phyloP scores from a whole-genome alignment of 2,888 invertebrate genomes.

The Alloplasta piceator region DNA sequence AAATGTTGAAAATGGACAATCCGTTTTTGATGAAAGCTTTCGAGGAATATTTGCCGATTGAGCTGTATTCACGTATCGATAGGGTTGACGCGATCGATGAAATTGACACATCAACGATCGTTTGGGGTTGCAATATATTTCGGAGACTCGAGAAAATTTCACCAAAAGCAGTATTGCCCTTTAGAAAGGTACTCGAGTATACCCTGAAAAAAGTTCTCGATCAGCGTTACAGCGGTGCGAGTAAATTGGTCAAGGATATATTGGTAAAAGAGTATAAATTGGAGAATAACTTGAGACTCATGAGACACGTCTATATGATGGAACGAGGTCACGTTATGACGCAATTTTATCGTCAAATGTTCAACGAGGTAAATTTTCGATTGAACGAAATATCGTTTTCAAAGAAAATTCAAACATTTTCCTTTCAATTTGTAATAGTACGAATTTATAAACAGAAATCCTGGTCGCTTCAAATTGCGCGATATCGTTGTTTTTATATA shows the following conservation, averaged over 20 bases:
- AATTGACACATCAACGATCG: constrained; percentile 23
- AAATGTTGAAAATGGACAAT: constrained; percentile 77
- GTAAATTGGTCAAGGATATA: constrained; percentile 84
- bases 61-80: constrained; percentile 66
- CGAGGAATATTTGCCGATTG: constrained; percentile 79
- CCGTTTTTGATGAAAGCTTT: constrained; percentile 84
- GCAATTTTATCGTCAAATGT: constrained; percentile 84
- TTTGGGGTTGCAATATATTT: constrained; percentile 65
- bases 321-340: constrained; percentile 85
- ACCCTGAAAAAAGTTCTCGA: constrained; percentile 82
- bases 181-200: constrained; percentile 82
- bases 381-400: not conserved
- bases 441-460: not conserved
- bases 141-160: constrained; percentile 74
- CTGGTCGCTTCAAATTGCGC: too few relatives aligned
- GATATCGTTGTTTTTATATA: too few relatives aligned
- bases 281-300: constrained; percentile 83
- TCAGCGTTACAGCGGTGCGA: constrained; percentile 81
- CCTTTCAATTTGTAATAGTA: constrained; percentile 35
- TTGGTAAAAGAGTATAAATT: constrained; percentile 84
- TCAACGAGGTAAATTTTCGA: constrained; percentile 81
- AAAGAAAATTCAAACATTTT: constrained; percentile 23
- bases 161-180: constrained; percentile 79
- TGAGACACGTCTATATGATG: constrained; percentile 84
- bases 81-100: constrained; percentile 64